Evolutionary conservation across 2,113 vertebrate species (phyloP).

Genomic region (Lycocorax pyrrhopterus): DNA sequence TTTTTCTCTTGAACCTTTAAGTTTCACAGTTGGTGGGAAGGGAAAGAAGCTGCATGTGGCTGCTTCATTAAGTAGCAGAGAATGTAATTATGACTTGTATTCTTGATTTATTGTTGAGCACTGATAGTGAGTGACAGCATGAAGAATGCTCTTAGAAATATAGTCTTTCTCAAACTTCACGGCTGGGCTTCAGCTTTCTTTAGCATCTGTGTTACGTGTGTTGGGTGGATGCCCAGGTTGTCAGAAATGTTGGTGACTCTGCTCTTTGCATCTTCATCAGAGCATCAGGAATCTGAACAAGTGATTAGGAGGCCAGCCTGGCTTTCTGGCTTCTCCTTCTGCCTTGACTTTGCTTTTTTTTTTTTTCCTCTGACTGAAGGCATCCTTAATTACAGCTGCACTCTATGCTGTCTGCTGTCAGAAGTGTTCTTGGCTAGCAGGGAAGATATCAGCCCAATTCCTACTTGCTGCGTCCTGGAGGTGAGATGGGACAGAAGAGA

Average conservation of each 20-base stretch:
- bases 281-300: not conserved
- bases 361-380: not conserved
- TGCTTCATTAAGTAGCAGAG: constrained; percentile 22
- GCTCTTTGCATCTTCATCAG: not conserved
- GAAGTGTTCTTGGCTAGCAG: not conserved
- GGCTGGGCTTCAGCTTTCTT: not conserved
- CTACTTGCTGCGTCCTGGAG: not conserved
- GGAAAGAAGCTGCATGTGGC: not conserved
- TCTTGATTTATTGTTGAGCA: not conserved
- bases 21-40: constrained; percentile 24
- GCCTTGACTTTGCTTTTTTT: not conserved
- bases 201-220: not conserved
- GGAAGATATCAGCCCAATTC: not conserved
- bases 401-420: not conserved
- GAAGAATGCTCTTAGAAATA: not conserved
- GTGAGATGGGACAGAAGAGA: not conserved
- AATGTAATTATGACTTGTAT: not conserved
- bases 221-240: not conserved
- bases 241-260: not conserved
- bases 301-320: not conserved
- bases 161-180: not conserved
- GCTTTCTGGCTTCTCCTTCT: not conserved
- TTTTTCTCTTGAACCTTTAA: not conserved
- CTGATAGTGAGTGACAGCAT: not conserved
- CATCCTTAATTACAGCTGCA: not conserved